These are phyloP conservation scores for Drosophila jambulina DNA, from an alignment of 1,140 invertebrate genomes.

Conservation along the genomic window DNA sequence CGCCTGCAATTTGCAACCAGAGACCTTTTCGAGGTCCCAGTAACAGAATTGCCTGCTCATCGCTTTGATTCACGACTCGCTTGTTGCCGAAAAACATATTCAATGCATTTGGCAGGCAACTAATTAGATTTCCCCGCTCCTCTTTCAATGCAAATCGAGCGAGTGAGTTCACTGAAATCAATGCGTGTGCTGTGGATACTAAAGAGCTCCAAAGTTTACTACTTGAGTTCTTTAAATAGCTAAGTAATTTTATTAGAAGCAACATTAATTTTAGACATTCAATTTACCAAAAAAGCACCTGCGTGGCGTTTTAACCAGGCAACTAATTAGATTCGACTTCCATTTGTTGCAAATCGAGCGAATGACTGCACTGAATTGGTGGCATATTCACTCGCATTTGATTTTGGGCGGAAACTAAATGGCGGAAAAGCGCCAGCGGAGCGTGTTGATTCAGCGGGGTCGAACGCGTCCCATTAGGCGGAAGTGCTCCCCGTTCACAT, in stretches of 20 bases:
- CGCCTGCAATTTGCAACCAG: slow-evolving; percentile 42
- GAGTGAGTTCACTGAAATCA: slow-evolving; percentile 27
- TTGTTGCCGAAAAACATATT: slow-evolving; percentile 43
- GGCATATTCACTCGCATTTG: slow-evolving; percentile 57
- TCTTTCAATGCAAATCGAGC: slow-evolving; percentile 36
- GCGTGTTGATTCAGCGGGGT: slow-evolving; percentile 65
- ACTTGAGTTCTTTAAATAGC: too few species aligned
- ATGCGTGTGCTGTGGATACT: slow-evolving; percentile 1
- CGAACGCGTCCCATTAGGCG: slow-evolving; percentile 30
- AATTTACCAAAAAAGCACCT: not conserved
- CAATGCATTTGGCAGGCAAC: slow-evolving; percentile 51
- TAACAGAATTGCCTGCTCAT: slow-evolving; percentile 15
- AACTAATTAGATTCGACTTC: slow-evolving; percentile 47
- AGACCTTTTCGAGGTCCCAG: slow-evolving; percentile 16
- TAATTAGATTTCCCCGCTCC: slow-evolving; percentile 53
- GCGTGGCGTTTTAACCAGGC: slow-evolving; percentile 3
- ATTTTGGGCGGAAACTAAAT: slow-evolving; percentile 66
- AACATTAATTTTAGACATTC: too few species aligned
- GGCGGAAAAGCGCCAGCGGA: slow-evolving; percentile 49
- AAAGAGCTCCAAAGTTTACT: slow-evolving; percentile 25
- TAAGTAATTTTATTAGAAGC: too few species aligned
- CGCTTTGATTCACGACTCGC: slow-evolving; percentile 12
- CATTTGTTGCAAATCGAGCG: slow-evolving; percentile 35
- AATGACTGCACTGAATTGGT: slow-evolving; percentile 34
- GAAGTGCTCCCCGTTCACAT: slow-evolving; percentile 21